Conservation (phyloP, 2,888 invertebrate species). For the Andrena bucephala region DNA sequence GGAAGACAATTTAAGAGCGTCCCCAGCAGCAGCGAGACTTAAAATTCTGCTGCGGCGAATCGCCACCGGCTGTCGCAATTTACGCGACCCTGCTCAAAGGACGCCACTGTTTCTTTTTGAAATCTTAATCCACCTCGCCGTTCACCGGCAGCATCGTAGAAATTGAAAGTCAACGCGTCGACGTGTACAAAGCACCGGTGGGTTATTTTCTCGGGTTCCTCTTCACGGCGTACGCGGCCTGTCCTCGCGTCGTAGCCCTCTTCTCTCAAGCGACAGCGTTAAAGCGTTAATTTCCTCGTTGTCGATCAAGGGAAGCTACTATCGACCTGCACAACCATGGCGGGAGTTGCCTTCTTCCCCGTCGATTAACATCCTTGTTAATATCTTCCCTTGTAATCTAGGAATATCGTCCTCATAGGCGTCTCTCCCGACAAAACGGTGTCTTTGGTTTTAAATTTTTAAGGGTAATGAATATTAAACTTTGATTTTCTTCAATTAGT, state of each 20-base stretch:
- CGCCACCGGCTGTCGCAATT: background rate
- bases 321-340: background rate
- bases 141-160: background rate
- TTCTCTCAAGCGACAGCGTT: conserved; percentile 6
- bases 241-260: background rate
- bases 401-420: background rate
- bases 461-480: too few species aligned
- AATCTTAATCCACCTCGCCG: background rate
- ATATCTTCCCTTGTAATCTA: background rate
- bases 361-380: conserved; percentile 6
- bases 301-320: conserved; percentile 14
- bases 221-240: background rate
- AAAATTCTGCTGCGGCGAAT: background rate
- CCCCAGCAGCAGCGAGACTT: background rate
- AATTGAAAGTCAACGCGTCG: background rate
- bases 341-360: background rate
- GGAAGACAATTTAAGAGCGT: background rate
- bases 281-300: conserved; percentile 36
- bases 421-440: too few species aligned
- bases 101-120: conserved; percentile 4
- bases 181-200: background rate
- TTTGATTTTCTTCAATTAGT: too few species aligned
- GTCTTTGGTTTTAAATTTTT: too few species aligned
- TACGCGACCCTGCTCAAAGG: background rate
- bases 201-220: background rate